Conservation (phyloP, 2,888 invertebrate species). For the Ochropleura leucogaster region DNA sequence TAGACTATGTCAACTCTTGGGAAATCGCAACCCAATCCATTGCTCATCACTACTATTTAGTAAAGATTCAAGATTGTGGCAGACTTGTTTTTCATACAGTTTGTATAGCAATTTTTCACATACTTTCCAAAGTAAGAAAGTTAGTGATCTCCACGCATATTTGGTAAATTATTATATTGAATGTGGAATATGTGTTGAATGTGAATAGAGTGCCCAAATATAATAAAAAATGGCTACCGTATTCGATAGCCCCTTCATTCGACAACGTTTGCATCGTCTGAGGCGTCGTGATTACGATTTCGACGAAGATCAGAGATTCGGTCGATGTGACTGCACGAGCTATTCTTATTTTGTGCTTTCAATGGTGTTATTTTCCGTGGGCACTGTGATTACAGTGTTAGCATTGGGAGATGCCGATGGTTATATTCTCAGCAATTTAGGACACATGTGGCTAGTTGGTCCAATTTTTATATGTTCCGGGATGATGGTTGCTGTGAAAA, state of each 20-base stretch:
- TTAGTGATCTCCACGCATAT: slow-evolving; percentile 45
- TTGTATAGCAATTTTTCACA: slow-evolving; percentile 61
- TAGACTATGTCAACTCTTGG: neutral
- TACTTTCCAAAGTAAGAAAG: slow-evolving; percentile 66
- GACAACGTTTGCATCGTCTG: slow-evolving; percentile 91
- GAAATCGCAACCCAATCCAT: neutral
- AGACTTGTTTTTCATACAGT: slow-evolving; percentile 69
- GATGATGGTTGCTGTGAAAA: slow-evolving; percentile 93
- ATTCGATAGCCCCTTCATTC: slow-evolving; percentile 91
- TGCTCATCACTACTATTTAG: slow-evolving; percentile 30
- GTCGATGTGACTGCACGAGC: slow-evolving; percentile 92
- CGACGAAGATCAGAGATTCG: slow-evolving; percentile 91
- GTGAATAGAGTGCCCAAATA: slow-evolving; percentile 63
- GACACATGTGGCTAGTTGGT: slow-evolving; percentile 93
- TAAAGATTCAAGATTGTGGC: slow-evolving; percentile 40
- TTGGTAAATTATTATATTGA: slow-evolving; percentile 40
- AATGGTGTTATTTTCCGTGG: slow-evolving; percentile 91
- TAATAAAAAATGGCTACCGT: slow-evolving; percentile 90
- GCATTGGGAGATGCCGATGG: slow-evolving; percentile 92
- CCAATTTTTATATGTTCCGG: slow-evolving; percentile 93
- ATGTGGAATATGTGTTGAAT: slow-evolving; percentile 66
- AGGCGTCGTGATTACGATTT: slow-evolving; percentile 91
- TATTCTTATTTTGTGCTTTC: slow-evolving; percentile 92
- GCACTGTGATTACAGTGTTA: slow-evolving; percentile 92
- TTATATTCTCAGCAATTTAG: slow-evolving; percentile 91